phyloP scores from a whole-genome alignment of 2,113 vertebrate genomes.

The Apistogramma diplotaenia region DNA sequence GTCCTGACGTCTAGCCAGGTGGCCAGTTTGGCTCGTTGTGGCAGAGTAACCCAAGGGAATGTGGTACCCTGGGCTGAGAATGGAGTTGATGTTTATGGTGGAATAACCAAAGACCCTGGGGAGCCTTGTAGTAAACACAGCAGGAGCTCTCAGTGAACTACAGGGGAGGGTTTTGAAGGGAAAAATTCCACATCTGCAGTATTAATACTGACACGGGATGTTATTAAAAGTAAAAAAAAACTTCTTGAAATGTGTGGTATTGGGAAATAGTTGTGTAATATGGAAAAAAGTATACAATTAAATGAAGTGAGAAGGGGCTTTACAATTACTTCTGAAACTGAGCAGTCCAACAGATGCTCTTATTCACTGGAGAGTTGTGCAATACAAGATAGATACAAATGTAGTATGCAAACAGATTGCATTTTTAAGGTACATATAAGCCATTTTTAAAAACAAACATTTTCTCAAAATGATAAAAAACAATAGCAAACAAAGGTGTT shows the following conservation, averaged over 20 bases:
- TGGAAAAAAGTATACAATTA: not conserved
- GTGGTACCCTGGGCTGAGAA: conserved; percentile 89
- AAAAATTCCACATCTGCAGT: not conserved
- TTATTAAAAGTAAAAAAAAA: not conserved
- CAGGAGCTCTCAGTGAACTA: conserved; percentile 70
- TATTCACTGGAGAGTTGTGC: not conserved
- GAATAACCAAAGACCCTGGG: conserved; percentile 83
- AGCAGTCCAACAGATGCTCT: not conserved
- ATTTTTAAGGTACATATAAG: not conserved
- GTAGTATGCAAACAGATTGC: not conserved
- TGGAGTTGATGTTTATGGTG: conserved; percentile 85
- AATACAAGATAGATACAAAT: not conserved
- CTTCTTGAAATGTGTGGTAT: not conserved
- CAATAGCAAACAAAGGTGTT: not conserved
- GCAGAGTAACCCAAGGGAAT: conserved; percentile 81
- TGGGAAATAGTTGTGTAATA: not conserved
- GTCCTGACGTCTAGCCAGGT: conserved; percentile 84
- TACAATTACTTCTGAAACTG: not conserved
- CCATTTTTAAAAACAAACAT: not conserved
- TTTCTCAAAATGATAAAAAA: no score
- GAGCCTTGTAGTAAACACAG: conserved; percentile 84
- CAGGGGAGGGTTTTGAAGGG: not conserved
- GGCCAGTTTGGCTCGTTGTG: conserved; percentile 86
- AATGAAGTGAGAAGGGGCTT: not conserved
- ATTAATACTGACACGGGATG: not conserved